Percentiles rank a stretch among this genome's conserved stretches.
Evolutionary conservation across 2,797 vertebrate species (phyloP).

Genomic region (Liparis tanakae): DNA sequence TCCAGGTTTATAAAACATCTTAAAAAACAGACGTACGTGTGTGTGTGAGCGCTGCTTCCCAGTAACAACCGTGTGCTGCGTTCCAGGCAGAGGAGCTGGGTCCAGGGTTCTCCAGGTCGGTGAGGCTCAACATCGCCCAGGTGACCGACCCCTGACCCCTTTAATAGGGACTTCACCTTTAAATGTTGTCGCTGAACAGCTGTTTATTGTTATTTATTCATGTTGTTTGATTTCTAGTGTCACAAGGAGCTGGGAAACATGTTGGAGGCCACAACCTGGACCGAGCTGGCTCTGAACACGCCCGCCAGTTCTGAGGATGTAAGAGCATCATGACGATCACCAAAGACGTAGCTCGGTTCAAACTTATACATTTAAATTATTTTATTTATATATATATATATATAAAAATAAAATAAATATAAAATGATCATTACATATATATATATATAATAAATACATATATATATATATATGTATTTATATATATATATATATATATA

Average conservation of each 20-base stretch:
- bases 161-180: background rate
- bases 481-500: no score
- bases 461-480: no score
- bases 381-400: no score
- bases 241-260: constrained; percentile 90
- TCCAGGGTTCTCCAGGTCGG: constrained; percentile 90
- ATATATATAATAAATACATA: no score
- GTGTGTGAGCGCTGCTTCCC: no score
- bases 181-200: background rate
- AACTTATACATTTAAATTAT: no score
- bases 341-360: background rate
- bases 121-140: constrained; percentile 93
- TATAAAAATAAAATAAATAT: no score
- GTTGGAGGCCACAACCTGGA: constrained; percentile 86
- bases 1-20: no score
- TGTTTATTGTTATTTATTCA: background rate
- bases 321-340: constrained; percentile 7
- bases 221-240: constrained; percentile 79
- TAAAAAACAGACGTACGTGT: no score
- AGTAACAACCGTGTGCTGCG: background rate
- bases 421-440: no score
- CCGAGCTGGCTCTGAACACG: constrained; percentile 83
- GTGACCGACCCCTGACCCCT: constrained; percentile 73
- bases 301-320: constrained; percentile 73
- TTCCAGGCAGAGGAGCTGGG: constrained; percentile 90